Percentiles rank a stretch among this genome's conserved stretches.
Evolutionary conservation across 2,113 vertebrate genomes (phyloP).

Genomic region (Crotalus horridus): DNA sequence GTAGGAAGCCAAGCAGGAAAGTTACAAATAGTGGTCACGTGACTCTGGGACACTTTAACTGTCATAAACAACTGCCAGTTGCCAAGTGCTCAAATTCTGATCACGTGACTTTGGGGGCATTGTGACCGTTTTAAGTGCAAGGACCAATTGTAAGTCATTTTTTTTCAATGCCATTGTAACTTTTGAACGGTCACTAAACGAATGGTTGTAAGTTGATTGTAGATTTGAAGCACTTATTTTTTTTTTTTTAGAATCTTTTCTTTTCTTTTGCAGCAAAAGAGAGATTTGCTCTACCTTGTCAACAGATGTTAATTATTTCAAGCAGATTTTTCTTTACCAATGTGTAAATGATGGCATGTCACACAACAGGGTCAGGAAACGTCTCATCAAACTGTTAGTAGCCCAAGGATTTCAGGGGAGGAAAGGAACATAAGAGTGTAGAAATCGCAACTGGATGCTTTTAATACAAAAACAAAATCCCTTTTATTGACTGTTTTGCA

Average conservation of each 20-base stretch:
- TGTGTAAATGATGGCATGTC: neutral
- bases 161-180: neutral
- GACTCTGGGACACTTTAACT: neutral
- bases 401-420: neutral
- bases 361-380: neutral
- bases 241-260: neutral
- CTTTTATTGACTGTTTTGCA: constrained; percentile 27
- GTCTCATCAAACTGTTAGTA: constrained; percentile 4
- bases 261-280: constrained; percentile 12
- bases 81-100: no score
- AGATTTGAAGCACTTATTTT: neutral
- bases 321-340: neutral
- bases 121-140: neutral
- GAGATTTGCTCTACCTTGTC: neutral
- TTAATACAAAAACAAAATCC: constrained; percentile 16
- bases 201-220: neutral
- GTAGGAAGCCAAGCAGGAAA: neutral
- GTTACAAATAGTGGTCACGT: neutral
- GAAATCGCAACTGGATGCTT: neutral
- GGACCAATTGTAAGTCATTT: neutral
- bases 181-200: neutral
- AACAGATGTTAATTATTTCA: neutral
- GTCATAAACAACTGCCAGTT: no score
- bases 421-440: neutral
- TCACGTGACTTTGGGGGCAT: no score